A percentile compares a stretch with the other conserved stretches of the same genome.
Conservation (phyloP, 1,140 invertebrate genomes). For the Bombus huntii region DNA sequence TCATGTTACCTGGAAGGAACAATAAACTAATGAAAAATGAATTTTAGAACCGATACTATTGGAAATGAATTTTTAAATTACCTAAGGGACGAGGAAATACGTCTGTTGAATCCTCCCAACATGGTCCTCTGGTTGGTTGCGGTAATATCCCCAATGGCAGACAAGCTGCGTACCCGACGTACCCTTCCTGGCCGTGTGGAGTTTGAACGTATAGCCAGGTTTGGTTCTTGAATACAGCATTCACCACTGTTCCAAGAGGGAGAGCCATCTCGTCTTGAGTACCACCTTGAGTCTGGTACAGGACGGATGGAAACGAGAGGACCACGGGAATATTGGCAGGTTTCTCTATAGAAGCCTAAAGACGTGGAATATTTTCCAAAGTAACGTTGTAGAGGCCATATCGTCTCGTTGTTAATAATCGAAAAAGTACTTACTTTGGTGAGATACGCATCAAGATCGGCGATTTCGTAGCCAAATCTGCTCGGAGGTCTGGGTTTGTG, state of each 20-base stretch:
- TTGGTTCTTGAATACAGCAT: slow-evolving; percentile 92
- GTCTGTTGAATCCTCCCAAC: slow-evolving; percentile 91
- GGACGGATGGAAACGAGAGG: slow-evolving; percentile 87
- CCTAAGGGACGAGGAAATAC: slow-evolving; percentile 87
- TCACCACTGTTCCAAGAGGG: slow-evolving; percentile 91
- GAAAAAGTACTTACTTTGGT: slow-evolving; percentile 86
- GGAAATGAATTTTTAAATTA: slow-evolving; percentile 31
- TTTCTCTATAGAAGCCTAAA: slow-evolving; percentile 87
- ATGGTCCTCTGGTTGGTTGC: slow-evolving; percentile 84
- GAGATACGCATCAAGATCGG: slow-evolving; percentile 88
- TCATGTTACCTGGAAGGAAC: slow-evolving; percentile 85
- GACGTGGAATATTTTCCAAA: slow-evolving; percentile 37
- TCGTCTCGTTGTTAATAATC: neutral
- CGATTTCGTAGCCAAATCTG: slow-evolving; percentile 88
- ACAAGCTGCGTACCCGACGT: slow-evolving; percentile 89
- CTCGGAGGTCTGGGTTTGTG: slow-evolving; percentile 70
- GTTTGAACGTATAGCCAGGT: slow-evolving; percentile 93
- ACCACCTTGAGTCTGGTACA: slow-evolving; percentile 89
- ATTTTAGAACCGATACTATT: too few species aligned
- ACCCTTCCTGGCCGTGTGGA: slow-evolving; percentile 90
- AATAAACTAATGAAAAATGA: neutral
- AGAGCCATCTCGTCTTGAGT: slow-evolving; percentile 87
- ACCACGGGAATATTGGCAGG: slow-evolving; percentile 93
- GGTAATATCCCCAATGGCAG: slow-evolving; percentile 89
- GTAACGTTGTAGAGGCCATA: neutral